These are phyloP conservation scores for Riparia riparia DNA, from an alignment of 2,113 vertebrate genomes.

Conservation along the genomic window DNA sequence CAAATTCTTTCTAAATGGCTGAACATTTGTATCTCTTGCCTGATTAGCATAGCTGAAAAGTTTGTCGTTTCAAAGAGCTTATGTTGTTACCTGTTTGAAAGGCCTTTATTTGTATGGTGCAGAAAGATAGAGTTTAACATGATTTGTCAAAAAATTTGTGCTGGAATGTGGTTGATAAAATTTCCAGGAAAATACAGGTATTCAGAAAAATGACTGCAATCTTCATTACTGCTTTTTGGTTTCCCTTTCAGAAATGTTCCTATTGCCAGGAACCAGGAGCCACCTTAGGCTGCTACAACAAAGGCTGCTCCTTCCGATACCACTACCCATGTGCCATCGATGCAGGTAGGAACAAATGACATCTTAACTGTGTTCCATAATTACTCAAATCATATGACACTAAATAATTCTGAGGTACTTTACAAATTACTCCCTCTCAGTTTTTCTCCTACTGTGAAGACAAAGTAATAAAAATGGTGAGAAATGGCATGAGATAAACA, in stretches of 20 bases:
- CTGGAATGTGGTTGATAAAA: neutral
- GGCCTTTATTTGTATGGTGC: neutral
- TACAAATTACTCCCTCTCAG: neutral
- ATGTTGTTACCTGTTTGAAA: neutral
- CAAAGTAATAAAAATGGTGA: neutral
- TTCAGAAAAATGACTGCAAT: neutral
- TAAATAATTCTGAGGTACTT: neutral
- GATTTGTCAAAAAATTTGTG: neutral
- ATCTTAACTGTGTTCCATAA: neutral
- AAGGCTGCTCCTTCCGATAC: conserved; percentile 97
- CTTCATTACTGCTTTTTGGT: neutral
- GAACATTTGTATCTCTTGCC: neutral
- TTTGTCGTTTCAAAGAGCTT: neutral
- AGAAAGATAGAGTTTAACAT: neutral
- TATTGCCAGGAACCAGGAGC: conserved; percentile 95
- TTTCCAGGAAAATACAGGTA: neutral
- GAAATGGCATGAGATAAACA: neutral
- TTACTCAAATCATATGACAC: neutral
- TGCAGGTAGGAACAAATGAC: conserved; percentile 83
- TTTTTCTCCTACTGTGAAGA: neutral
- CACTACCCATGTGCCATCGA: conserved; percentile 97
- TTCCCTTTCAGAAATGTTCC: conserved; percentile 89
- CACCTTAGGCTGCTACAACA: conserved; percentile 98
- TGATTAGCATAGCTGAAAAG: neutral
- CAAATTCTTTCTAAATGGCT: neutral